Evolutionary conservation across 1,140 invertebrate genomes (phyloP).

Genomic region (Tetramorium alpestre): DNA sequence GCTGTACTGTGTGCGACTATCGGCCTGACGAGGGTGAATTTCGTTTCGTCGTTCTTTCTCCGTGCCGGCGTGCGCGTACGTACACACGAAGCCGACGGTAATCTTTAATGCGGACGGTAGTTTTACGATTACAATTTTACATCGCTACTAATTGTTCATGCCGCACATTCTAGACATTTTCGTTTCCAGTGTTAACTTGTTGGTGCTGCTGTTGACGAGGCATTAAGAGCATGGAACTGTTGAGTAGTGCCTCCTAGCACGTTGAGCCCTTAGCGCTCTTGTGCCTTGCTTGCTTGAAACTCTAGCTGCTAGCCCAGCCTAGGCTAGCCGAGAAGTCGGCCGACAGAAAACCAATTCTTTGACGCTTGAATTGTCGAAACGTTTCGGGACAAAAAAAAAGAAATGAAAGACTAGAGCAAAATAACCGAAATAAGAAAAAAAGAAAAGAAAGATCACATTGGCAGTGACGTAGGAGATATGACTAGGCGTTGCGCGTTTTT

Average conservation of each 20-base stretch:
- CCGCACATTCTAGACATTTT: constrained; percentile 81
- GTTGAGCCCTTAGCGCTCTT: constrained; percentile 80
- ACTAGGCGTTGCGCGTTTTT: background rate
- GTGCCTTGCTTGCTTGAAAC: constrained; percentile 83
- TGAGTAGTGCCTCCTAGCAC: constrained; percentile 83
- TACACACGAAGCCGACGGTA: constrained; percentile 33
- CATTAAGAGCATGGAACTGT: constrained; percentile 82
- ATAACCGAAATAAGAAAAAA: no score
- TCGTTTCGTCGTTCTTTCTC: background rate
- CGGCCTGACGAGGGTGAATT: background rate
- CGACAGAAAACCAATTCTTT: constrained; percentile 62
- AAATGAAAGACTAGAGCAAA: background rate
- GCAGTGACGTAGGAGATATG: constrained; percentile 37
- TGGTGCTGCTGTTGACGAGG: constrained; percentile 85
- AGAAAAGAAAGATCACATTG: background rate
- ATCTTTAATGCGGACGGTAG: constrained; percentile 37
- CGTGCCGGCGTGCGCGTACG: constrained; percentile 41
- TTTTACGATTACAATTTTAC: constrained; percentile 47
- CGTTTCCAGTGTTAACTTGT: constrained; percentile 84
- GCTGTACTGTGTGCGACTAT: constrained; percentile 16
- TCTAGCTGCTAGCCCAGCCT: constrained; percentile 67
- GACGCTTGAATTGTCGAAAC: constrained; percentile 52
- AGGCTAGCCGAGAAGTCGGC: constrained; percentile 59
- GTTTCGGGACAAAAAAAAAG: constrained; percentile 16
- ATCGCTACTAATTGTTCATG: constrained; percentile 72